phyloP scores from a whole-genome alignment of 2,797 vertebrate species.

The Heliangelus exortis region DNA sequence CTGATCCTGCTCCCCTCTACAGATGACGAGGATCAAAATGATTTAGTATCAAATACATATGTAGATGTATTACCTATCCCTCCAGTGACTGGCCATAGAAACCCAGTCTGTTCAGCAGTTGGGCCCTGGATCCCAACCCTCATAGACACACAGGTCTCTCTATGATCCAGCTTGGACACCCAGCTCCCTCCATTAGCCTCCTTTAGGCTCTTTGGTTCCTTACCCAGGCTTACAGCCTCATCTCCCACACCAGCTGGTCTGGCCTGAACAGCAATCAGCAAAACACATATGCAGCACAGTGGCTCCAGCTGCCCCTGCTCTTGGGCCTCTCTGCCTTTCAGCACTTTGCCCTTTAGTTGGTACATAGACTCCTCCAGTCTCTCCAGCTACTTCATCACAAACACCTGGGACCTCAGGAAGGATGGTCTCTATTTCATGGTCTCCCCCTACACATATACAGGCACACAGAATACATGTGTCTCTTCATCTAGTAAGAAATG shows the following conservation, averaged over 20 bases:
- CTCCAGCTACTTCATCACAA: background rate
- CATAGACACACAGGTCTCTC: background rate
- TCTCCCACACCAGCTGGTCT: background rate
- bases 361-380: background rate
- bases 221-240: background rate
- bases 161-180: background rate
- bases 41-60: background rate
- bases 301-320: background rate
- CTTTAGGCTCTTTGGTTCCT: background rate
- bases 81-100: background rate
- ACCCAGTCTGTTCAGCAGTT: background rate
- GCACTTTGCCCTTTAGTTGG: background rate
- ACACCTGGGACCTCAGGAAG: background rate
- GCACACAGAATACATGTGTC: background rate
- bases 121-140: background rate
- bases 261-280: background rate
- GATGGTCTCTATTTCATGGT: background rate
- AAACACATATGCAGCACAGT: accelerated
- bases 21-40: background rate
- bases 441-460: accelerated
- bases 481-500: background rate
- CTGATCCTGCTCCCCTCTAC: background rate
- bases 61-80: background rate
- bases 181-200: background rate
- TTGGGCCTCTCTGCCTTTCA: accelerated